These are phyloP conservation scores for Agrypnia vestita DNA, from an alignment of 1,140 invertebrate species.

Conservation along the genomic window DNA sequence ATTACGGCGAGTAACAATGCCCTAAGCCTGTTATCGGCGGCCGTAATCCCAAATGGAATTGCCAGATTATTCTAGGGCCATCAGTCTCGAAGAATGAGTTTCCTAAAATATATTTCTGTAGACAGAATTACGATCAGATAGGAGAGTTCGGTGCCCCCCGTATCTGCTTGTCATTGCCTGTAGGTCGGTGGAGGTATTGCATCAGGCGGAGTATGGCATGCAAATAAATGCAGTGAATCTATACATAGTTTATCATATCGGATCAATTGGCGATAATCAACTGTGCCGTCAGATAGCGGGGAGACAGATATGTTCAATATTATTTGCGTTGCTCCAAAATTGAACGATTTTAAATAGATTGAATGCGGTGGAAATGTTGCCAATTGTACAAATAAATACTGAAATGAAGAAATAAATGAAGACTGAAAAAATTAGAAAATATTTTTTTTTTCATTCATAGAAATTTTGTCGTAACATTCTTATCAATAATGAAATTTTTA, in stretches of 20 bases:
- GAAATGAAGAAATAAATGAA: too few relatives aligned
- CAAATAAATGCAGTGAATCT: constrained; percentile 13
- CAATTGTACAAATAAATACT: too few relatives aligned
- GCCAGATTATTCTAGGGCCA: neutral
- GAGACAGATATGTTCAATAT: neutral
- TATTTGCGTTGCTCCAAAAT: neutral
- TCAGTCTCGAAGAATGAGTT: neutral
- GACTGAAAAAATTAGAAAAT: too few relatives aligned
- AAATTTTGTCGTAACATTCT: too few relatives aligned
- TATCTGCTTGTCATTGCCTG: constrained; percentile 24
- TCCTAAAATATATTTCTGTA: neutral
- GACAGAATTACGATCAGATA: constrained; percentile 12
- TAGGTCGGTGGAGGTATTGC: constrained; percentile 18
- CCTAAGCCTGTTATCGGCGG: neutral
- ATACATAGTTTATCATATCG: constrained; percentile 1
- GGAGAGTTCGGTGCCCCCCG: neutral
- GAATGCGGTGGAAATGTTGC: too few relatives aligned
- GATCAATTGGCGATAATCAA: constrained; percentile 18
- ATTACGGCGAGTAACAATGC: neutral
- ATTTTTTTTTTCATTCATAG: too few relatives aligned
- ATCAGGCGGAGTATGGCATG: neutral
- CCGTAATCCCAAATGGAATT: constrained; percentile 3
- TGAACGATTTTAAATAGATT: too few relatives aligned
- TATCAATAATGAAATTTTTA: too few relatives aligned
- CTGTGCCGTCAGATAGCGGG: constrained; percentile 1